Conservation (phyloP, 2,797 vertebrate genomes). For the Anabas testudineus region DNA sequence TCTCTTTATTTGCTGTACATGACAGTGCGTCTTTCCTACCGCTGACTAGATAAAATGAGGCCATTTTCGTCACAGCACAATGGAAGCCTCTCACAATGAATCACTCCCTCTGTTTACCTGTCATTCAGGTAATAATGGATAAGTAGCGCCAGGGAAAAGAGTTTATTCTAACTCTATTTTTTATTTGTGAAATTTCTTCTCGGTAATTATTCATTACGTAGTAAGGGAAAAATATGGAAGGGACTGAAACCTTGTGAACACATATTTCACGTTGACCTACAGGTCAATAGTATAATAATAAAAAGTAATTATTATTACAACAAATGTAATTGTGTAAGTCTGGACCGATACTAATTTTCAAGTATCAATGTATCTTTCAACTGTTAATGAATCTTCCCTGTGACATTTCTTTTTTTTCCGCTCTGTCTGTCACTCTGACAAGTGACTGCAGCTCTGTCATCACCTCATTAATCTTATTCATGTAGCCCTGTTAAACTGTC, state of each 20-base stretch:
- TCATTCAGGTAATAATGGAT: no score
- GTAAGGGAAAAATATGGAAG: no score
- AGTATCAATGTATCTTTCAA: background rate
- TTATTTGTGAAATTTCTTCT: background rate
- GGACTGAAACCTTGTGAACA: no score
- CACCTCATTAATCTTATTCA: slow-evolving; percentile 2
- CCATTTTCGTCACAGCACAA: background rate
- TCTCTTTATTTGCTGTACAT: no score
- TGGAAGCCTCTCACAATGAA: no score
- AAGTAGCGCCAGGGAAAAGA: no score
- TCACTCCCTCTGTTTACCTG: background rate
- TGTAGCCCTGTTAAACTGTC: slow-evolving; percentile 1
- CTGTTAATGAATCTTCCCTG: background rate
- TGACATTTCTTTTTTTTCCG: background rate
- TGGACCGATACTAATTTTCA: background rate
- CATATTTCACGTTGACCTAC: no score
- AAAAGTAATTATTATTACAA: background rate
- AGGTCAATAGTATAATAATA: no score
- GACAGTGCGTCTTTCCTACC: background rate
- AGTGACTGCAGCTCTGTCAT: background rate
- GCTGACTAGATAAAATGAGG: no score
- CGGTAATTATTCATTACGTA: background rate
- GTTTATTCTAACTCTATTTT: background rate
- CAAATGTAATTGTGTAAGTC: background rate
- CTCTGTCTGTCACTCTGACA: background rate